These are phyloP conservation scores for Trochalopteron elliotii DNA, from an alignment of 2,113 vertebrate genomes.

Conservation along the genomic window DNA sequence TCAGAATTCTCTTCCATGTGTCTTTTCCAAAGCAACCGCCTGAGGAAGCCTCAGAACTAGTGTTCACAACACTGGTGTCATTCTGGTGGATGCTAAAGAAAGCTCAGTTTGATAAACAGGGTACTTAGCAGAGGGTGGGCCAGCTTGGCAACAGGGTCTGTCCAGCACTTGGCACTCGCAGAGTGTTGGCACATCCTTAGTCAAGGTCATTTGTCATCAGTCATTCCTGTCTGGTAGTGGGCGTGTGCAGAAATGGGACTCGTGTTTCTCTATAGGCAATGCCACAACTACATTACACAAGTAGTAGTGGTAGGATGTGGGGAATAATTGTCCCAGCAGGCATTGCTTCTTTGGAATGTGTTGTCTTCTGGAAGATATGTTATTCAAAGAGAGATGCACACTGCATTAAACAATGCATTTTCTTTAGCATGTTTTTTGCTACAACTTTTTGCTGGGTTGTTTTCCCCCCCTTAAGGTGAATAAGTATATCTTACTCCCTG, in stretches of 20 bases:
- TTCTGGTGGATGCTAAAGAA: not conserved
- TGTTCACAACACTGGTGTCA: not conserved
- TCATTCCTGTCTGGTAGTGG: not conserved
- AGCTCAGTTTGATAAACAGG: not conserved
- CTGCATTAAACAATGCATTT: not conserved
- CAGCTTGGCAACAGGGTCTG: not conserved
- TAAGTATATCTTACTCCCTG: not conserved
- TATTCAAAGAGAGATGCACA: not conserved
- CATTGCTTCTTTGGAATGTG: not conserved
- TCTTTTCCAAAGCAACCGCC: not conserved
- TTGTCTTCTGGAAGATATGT: not conserved
- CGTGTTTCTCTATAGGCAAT: not conserved
- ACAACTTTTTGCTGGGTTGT: not conserved
- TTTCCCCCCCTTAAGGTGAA: not conserved
- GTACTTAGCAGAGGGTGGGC: not conserved
- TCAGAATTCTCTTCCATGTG: not conserved
- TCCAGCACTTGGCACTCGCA: not conserved
- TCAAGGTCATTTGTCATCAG: not conserved
- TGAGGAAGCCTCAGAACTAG: not conserved
- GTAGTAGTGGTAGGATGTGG: not conserved
- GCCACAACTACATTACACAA: not conserved
- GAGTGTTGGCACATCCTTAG: not conserved
- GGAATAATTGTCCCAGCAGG: not conserved
- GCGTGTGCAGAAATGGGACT: not conserved
- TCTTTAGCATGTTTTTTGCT: not conserved